Percentiles rank a stretch among this genome's conserved stretches.
phyloP scores from a whole-genome alignment of 1,140 invertebrate species.

The Arion vulgaris region DNA sequence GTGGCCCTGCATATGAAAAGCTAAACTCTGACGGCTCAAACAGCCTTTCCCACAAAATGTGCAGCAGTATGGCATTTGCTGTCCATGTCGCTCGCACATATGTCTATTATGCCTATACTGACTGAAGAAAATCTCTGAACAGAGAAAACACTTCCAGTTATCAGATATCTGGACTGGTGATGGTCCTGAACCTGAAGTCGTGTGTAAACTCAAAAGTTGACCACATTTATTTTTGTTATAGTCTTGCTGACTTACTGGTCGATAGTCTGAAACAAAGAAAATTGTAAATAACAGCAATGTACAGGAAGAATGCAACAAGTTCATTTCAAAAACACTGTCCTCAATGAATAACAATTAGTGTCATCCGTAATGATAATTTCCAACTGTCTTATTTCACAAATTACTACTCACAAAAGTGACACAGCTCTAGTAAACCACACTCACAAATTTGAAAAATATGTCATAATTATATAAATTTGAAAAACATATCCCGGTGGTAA shows the following conservation, averaged over 20 bases:
- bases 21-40: slow-evolving; percentile 21
- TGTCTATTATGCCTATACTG: neutral
- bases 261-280: neutral
- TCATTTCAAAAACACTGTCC: neutral
- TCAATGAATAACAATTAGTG: too few species aligned
- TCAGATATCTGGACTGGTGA: neutral
- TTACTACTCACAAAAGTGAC: too few species aligned
- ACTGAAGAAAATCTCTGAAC: neutral
- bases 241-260: neutral
- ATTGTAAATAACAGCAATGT: slow-evolving; percentile 1
- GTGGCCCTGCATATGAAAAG: slow-evolving; percentile 19
- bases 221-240: neutral
- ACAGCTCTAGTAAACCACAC: too few species aligned
- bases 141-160: neutral
- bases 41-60: slow-evolving; percentile 20
- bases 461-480: too few species aligned
- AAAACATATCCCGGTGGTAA: too few species aligned
- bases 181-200: neutral
- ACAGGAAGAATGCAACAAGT: neutral
- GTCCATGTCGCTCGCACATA: slow-evolving; percentile 9
- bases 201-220: neutral
- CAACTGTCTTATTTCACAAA: too few species aligned
- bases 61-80: neutral
- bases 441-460: too few species aligned
- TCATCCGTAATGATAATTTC: too few species aligned